phyloP scores from a whole-genome alignment of 2,113 vertebrate genomes.

The Sebastes schlegelii region DNA sequence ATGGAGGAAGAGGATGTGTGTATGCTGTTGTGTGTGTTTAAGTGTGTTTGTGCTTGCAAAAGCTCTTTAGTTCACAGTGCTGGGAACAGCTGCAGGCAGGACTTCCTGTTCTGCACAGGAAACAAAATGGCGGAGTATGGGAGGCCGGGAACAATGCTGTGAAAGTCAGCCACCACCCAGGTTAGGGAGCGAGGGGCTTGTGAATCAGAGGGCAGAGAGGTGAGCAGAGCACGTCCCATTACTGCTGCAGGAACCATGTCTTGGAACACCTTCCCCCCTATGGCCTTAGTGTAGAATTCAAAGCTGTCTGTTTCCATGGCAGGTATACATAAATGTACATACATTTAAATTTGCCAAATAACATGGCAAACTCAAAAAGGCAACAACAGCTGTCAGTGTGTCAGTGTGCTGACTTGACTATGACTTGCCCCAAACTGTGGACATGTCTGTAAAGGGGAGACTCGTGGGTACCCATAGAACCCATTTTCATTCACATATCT shows the following conservation, averaged over 20 bases:
- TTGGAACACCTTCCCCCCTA: conserved; percentile 48
- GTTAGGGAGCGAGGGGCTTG: conserved; percentile 68
- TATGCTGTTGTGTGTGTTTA: conserved; percentile 17
- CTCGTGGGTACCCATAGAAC: no score
- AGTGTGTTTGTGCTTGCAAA: conserved; percentile 31
- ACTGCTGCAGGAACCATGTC: conserved; percentile 33
- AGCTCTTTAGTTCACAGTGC: conserved; percentile 59
- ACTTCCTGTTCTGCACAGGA: conserved; percentile 80
- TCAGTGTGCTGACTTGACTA: no score
- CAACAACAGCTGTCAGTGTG: no score
- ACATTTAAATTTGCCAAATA: neutral
- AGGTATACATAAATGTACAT: conserved; percentile 3
- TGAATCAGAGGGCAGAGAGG: conserved; percentile 60
- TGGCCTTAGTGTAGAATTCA: conserved; percentile 42
- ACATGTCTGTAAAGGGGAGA: no score
- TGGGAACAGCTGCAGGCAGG: conserved; percentile 79
- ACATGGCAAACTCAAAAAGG: no score
- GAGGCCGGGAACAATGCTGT: conserved; percentile 82
- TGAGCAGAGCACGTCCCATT: conserved; percentile 55
- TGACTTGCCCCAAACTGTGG: no score
- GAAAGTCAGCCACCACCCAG: conserved; percentile 82
- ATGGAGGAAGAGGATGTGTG: conserved; percentile 71
- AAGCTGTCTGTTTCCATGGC: conserved; percentile 21
- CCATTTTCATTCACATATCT: no score
- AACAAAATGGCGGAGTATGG: conserved; percentile 77